Evolutionary conservation across 1,140 invertebrate species (phyloP).

Genomic region (Trichogramma pretiosum): DNA sequence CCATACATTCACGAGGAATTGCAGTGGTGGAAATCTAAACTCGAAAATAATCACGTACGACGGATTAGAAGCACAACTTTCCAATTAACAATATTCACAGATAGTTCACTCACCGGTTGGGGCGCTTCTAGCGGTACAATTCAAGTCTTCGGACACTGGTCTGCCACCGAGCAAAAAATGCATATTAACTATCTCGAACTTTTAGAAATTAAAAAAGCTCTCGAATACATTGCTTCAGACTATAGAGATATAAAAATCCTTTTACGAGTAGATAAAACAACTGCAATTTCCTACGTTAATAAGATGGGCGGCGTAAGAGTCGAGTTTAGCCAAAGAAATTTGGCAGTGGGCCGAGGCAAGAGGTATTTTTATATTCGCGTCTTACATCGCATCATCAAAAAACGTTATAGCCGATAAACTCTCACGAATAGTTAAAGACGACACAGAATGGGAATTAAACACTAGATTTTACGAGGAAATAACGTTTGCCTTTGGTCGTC

Average conservation of each 20-base stretch:
- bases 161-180: neutral
- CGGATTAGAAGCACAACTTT: neutral
- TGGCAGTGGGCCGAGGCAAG: conserved; percentile 1
- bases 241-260: neutral
- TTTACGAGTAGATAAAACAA: neutral
- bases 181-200: conserved; percentile 1
- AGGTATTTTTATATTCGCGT: neutral
- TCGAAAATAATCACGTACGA: neutral
- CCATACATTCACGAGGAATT: neutral
- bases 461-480: neutral
- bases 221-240: neutral
- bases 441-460: conserved; percentile 2
- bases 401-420: neutral
- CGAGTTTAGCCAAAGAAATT: neutral
- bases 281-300: neutral
- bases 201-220: neutral
- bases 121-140: conserved; percentile 4
- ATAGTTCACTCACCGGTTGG: conserved; percentile 15
- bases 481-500: neutral
- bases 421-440: neutral
- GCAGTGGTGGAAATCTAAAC: neutral
- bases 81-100: conserved; percentile 11
- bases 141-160: conserved; percentile 11
- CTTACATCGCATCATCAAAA: neutral
- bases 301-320: conserved; percentile 1